Conservation (phyloP, 2,888 invertebrate species). For the Melieria crassipennis region DNA sequence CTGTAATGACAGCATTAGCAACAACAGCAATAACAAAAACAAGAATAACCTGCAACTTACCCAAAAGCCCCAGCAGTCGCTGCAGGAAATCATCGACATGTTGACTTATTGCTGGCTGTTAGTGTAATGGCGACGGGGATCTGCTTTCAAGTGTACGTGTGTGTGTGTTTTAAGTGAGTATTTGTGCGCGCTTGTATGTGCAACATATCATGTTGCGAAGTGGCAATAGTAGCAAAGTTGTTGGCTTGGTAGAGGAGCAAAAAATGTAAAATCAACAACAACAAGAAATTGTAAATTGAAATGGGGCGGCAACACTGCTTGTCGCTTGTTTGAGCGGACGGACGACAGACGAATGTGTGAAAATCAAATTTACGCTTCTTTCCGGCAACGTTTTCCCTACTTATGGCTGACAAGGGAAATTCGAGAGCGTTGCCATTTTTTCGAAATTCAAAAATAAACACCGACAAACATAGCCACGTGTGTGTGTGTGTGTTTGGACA, state of each 20-base stretch:
- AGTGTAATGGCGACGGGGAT: constrained; percentile 2
- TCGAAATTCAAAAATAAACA: no score
- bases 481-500: no score
- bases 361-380: not conserved
- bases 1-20: no score
- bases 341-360: constrained; percentile 1
- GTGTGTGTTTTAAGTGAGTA: not conserved
- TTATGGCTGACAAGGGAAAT: no score
- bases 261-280: not conserved
- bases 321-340: constrained; percentile 8
- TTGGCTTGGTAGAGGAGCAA: not conserved
- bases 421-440: no score
- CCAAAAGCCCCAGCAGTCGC: no score
- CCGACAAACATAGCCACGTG: no score
- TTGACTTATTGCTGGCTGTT: constrained; percentile 1
- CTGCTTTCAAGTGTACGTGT: not conserved
- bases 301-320: not conserved
- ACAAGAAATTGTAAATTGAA: constrained; percentile 2
- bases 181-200: not conserved
- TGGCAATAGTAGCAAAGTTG: not conserved
- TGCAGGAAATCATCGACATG: no score
- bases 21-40: no score
- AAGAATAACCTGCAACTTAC: no score
- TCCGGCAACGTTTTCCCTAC: no score
- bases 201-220: not conserved